phyloP scores from a whole-genome alignment of 2,797 vertebrate genomes.

The Lithobates sylvaticus region DNA sequence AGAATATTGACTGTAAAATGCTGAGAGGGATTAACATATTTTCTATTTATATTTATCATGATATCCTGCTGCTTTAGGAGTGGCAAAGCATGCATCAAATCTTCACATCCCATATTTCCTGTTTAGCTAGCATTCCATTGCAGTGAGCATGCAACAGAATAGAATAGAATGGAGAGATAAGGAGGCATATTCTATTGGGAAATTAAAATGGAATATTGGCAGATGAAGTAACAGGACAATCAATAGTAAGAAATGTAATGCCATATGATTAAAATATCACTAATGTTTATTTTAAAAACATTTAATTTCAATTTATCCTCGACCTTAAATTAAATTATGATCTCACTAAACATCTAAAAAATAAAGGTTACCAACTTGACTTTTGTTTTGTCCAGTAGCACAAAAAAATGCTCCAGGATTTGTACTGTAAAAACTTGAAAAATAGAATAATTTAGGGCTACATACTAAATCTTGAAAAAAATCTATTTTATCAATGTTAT shows the following conservation, averaged over 20 bases:
- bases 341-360: neutral
- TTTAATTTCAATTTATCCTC: neutral
- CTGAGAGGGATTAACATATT: conserved; percentile 41
- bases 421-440: neutral
- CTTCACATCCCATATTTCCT: conserved; percentile 48
- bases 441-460: no score
- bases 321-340: neutral
- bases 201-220: conserved; percentile 45
- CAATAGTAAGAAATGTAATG: conserved; percentile 9
- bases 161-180: conserved; percentile 23
- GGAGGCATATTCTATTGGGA: conserved; percentile 30
- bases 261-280: conserved; percentile 24
- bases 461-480: no score
- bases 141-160: conserved; percentile 30
- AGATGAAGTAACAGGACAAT: conserved; percentile 24
- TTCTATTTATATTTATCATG: conserved; percentile 38
- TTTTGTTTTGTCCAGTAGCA: neutral
- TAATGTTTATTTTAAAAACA: conserved; percentile 16
- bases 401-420: neutral
- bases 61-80: conserved; percentile 42
- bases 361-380: neutral
- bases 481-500: no score
- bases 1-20: conserved; percentile 31
- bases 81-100: conserved; percentile 33
- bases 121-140: conserved; percentile 42